Evolutionary conservation across 2,888 invertebrate species (phyloP).

Genomic region (Halictus ligatus): DNA sequence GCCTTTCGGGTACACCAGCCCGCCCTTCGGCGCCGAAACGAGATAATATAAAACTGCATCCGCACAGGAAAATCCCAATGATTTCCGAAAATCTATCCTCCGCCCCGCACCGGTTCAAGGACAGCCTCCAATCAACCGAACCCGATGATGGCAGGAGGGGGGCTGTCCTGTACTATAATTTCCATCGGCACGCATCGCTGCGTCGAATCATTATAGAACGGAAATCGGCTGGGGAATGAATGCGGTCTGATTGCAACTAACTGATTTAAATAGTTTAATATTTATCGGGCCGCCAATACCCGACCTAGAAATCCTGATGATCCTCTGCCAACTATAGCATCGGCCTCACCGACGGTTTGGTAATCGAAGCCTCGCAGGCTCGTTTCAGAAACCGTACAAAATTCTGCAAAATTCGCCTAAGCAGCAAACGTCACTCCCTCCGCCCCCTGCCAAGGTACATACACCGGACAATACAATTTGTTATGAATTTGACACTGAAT

Average conservation of each 20-base stretch:
- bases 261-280: conserved; percentile 48
- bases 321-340: background rate
- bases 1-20: conserved; percentile 72
- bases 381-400: background rate
- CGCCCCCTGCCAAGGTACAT: background rate
- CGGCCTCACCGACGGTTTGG: background rate
- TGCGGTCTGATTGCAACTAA: conserved; percentile 21
- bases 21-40: conserved; percentile 66
- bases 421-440: background rate
- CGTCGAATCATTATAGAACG: conserved; percentile 16
- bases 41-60: conserved; percentile 71
- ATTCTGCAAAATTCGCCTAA: background rate
- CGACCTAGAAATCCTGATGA: conserved; percentile 6
- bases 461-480: background rate
- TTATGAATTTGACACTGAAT: background rate
- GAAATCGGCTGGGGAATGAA: conserved; percentile 27
- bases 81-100: conserved; percentile 66
- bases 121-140: conserved; percentile 22
- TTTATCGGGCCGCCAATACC: conserved; percentile 27
- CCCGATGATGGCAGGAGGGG: background rate
- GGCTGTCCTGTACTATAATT: background rate
- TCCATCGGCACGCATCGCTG: background rate
- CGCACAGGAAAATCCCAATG: conserved; percentile 60
- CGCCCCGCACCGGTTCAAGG: conserved; percentile 30
- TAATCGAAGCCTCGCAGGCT: background rate